Conservation (phyloP, 2,113 vertebrate genomes). For the Cyprinodon brontotheroides region DNA sequence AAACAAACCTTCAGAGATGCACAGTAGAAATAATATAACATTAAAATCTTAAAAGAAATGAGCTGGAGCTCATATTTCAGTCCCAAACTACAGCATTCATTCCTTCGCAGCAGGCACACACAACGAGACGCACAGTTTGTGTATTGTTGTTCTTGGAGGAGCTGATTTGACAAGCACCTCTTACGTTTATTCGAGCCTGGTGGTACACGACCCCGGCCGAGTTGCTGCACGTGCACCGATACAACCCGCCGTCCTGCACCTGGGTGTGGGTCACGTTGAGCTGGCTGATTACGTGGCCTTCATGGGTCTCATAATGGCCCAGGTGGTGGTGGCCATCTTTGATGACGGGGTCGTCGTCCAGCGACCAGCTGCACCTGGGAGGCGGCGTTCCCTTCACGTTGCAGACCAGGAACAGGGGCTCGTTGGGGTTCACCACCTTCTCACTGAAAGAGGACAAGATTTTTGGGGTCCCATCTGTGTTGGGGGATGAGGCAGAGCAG, state of each 20-base stretch:
- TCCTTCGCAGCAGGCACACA: slow-evolving; percentile 25
- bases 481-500: not conserved
- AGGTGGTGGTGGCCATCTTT: slow-evolving; percentile 93
- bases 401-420: slow-evolving; percentile 94
- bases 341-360: slow-evolving; percentile 94
- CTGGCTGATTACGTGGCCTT: slow-evolving; percentile 96
- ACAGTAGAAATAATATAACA: slow-evolving; percentile 3
- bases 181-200: slow-evolving; percentile 99
- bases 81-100: slow-evolving; percentile 10
- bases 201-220: slow-evolving; percentile 97
- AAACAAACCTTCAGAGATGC: slow-evolving; percentile 18
- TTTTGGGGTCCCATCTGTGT: slow-evolving; percentile 95
- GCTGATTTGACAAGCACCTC: slow-evolving; percentile 99
- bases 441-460: slow-evolving; percentile 97
- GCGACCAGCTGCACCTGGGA: slow-evolving; percentile 91
- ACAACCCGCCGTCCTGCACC: slow-evolving; percentile 95
- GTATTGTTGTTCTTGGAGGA: slow-evolving; percentile 90
- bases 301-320: slow-evolving; percentile 91
- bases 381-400: slow-evolving; percentile 95
- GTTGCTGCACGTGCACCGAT: slow-evolving; percentile 98
- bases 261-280: slow-evolving; percentile 95
- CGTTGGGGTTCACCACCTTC: slow-evolving; percentile 94
- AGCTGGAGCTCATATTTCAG: not conserved
- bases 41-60: not conserved
- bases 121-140: slow-evolving; percentile 72